Conservation (phyloP, 1,140 invertebrate genomes). For the Camponotus vicinus region DNA sequence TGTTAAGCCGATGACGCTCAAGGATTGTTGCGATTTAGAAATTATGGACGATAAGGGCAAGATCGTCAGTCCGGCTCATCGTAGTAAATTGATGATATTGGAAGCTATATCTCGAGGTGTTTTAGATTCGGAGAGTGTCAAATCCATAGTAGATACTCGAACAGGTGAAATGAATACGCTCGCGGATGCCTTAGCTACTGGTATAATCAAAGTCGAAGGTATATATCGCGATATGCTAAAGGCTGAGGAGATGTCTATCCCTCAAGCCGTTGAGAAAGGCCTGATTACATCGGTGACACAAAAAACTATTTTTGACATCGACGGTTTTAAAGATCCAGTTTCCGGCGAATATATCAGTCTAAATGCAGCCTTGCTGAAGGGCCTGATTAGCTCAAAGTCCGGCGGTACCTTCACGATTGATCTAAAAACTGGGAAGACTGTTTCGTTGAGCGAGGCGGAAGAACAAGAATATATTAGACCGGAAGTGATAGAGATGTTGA, state of each 20-base stretch:
- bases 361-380: constrained; percentile 93
- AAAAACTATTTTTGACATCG: constrained; percentile 96
- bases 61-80: constrained; percentile 93
- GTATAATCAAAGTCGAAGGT: constrained; percentile 91
- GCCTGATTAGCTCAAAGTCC: constrained; percentile 91
- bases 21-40: constrained; percentile 94
- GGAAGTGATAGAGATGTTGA: constrained; percentile 94
- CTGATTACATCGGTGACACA: constrained; percentile 95
- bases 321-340: constrained; percentile 94
- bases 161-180: constrained; percentile 93
- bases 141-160: constrained; percentile 94
- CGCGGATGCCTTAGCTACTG: constrained; percentile 92
- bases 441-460: constrained; percentile 90
- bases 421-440: constrained; percentile 90
- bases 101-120: constrained; percentile 95
- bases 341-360: constrained; percentile 94
- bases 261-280: constrained; percentile 94
- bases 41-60: constrained; percentile 92
- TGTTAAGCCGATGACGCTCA: constrained; percentile 95
- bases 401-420: constrained; percentile 91
- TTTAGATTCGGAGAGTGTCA: constrained; percentile 92
- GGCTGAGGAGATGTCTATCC: constrained; percentile 90
- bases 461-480: constrained; percentile 89
- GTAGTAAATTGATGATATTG: constrained; percentile 91
- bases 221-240: constrained; percentile 91